Evolutionary conservation across 2,797 vertebrate species (phyloP).

Genomic region (Harpagifer antarcticus): DNA sequence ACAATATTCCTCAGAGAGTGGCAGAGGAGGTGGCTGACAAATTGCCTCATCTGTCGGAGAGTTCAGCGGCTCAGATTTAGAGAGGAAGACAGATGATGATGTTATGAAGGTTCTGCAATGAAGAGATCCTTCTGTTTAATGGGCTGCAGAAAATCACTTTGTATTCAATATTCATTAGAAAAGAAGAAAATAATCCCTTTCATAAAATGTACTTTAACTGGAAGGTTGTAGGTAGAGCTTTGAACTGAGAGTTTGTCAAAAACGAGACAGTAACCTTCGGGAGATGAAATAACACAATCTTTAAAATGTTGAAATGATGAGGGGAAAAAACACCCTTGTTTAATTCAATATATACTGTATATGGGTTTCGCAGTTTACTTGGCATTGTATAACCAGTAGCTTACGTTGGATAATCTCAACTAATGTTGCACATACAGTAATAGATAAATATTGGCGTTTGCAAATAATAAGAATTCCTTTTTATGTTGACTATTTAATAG

Average conservation of each 20-base stretch:
- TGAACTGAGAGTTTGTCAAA: background rate
- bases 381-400: background rate
- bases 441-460: background rate
- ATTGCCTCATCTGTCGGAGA: background rate
- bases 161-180: background rate
- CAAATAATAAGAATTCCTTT: too few species aligned
- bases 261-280: background rate
- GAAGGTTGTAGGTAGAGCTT: background rate
- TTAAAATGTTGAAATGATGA: background rate
- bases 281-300: background rate
- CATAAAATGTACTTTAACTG: background rate
- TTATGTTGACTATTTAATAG: background rate
- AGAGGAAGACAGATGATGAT: background rate
- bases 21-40: conserved; percentile 17
- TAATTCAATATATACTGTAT: background rate
- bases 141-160: background rate
- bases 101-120: background rate
- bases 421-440: background rate
- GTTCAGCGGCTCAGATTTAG: background rate
- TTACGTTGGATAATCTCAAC: background rate
- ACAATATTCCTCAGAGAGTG: conserved; percentile 24
- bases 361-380: background rate
- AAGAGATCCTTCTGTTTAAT: background rate
- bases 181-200: background rate
- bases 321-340: background rate